These are phyloP conservation scores for Eumaeus atala DNA, from an alignment of 1,140 invertebrate species.

Conservation along the genomic window DNA sequence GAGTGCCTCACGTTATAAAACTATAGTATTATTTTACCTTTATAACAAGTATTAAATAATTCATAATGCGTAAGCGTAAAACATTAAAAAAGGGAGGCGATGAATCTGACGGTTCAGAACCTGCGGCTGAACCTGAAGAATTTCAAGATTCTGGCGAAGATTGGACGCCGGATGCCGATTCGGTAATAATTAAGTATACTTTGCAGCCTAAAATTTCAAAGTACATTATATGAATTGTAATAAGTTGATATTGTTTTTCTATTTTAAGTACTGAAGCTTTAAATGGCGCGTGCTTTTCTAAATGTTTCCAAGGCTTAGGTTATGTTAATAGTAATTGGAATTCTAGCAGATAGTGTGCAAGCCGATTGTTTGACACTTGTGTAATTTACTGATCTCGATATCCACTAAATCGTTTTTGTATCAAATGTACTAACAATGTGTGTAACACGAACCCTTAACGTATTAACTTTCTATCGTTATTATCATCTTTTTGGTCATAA, in stretches of 20 bases:
- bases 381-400: not conserved
- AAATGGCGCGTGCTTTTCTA: constrained; percentile 31
- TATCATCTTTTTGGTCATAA: too few relatives aligned
- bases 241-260: not conserved
- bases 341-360: too few relatives aligned
- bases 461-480: too few relatives aligned
- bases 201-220: not conserved
- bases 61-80: constrained; percentile 68
- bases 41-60: constrained; percentile 19
- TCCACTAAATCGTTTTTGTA: too few relatives aligned
- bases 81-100: constrained; percentile 67
- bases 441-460: too few relatives aligned
- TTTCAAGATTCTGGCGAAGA: constrained; percentile 74
- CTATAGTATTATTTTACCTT: constrained; percentile 10
- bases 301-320: constrained; percentile 22
- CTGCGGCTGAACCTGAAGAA: constrained; percentile 67
- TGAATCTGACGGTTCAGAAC: constrained; percentile 66
- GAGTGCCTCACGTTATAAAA: constrained; percentile 4
- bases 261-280: constrained; percentile 5
- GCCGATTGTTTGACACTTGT: too few relatives aligned
- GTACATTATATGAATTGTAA: not conserved
- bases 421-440: too few relatives aligned
- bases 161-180: constrained; percentile 72
- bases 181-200: constrained; percentile 36
- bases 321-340: not conserved